Evolutionary conservation across 2,888 invertebrate species (phyloP), one percentile per base, ranked within the genome.

Genomic region (Coelinius sp.): DNA sequence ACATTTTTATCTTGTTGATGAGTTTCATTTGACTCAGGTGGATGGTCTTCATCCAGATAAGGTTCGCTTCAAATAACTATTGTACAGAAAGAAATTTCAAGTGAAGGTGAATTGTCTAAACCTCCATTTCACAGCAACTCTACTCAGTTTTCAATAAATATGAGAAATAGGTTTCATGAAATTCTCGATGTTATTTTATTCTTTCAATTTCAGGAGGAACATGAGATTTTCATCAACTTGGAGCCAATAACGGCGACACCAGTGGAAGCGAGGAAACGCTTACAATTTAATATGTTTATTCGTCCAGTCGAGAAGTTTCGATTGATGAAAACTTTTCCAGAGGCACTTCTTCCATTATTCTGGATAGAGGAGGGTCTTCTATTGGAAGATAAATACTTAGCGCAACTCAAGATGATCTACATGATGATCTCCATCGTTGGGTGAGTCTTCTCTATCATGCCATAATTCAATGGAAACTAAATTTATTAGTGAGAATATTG

Each of bases 221-320:
- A 97, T 85, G 92, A 91, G 59, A 93, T 96, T 3, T 90, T 88
- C 62, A 90, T 96, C 75, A 92, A 95, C 80, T 94, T 96, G 84
- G 96, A 97, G 86, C 92, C 94, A 82, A 94, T 92, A 78, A 91
- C 92, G 0, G 95, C 95, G 0, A 92, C 94, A 0, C 95, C 95
- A 0, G 87, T 95, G 80, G 89, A 89, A 4, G 95, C 94, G 0
- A 92, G 90, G 68, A 94, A 94, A 83, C 90, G 95, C 20, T 82
- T 95, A 0, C 94, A 95, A 83, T 94, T 95, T 79, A 95, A 91
- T 82, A 88, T 95, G 76, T 90, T 91, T 53, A 82, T 95, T 1
- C 87, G 92, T 63, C 90, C 91, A 59, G 89, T 93, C 0, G 90
- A 91, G 0, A 93, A 94, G 84, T 86, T 94, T 10, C 91, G 91